Percentiles rank a stretch among this genome's conserved stretches.
Conservation (phyloP, 2,888 invertebrate species). For the Ctena decussata region DNA sequence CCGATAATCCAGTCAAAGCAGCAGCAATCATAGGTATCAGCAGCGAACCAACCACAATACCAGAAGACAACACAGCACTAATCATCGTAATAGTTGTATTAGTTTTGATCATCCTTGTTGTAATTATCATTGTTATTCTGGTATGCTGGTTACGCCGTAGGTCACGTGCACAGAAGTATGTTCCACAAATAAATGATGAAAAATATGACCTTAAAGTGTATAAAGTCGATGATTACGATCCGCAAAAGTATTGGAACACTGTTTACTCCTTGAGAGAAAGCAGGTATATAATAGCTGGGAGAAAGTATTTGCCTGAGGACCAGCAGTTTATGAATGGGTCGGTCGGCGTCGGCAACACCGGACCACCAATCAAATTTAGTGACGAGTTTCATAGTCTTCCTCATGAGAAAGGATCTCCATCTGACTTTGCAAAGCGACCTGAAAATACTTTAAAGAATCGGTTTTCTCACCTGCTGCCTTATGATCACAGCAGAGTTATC, state of each 20-base stretch:
- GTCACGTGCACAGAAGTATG: constrained; percentile 37
- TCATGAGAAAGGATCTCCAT: constrained; percentile 70
- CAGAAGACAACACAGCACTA: constrained; percentile 43
- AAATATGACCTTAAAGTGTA: constrained; percentile 62
- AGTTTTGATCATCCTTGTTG: constrained; percentile 69
- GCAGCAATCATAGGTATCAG: constrained; percentile 36
- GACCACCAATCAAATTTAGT: constrained; percentile 73
- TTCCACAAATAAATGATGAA: constrained; percentile 59
- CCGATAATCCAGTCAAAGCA: constrained; percentile 53
- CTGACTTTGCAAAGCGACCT: constrained; percentile 69
- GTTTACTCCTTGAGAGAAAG: constrained; percentile 74
- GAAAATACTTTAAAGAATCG: constrained; percentile 82
- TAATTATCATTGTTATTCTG: constrained; percentile 70
- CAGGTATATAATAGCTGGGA: constrained; percentile 75
- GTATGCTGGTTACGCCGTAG: constrained; percentile 70
- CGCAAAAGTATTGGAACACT: constrained; percentile 79
- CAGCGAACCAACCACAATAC: background rate
- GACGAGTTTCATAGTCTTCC: constrained; percentile 84
- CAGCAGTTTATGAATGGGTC: constrained; percentile 49
- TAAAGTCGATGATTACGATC: constrained; percentile 71
- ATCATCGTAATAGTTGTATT: constrained; percentile 74
- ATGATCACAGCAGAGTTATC: constrained; percentile 84
- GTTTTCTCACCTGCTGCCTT: constrained; percentile 84
- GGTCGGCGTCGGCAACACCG: constrained; percentile 23
- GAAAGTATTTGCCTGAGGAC: constrained; percentile 68